These are phyloP conservation scores for Ibidorhyncha struthersii DNA, from an alignment of 2,113 vertebrate genomes.

Conservation along the genomic window DNA sequence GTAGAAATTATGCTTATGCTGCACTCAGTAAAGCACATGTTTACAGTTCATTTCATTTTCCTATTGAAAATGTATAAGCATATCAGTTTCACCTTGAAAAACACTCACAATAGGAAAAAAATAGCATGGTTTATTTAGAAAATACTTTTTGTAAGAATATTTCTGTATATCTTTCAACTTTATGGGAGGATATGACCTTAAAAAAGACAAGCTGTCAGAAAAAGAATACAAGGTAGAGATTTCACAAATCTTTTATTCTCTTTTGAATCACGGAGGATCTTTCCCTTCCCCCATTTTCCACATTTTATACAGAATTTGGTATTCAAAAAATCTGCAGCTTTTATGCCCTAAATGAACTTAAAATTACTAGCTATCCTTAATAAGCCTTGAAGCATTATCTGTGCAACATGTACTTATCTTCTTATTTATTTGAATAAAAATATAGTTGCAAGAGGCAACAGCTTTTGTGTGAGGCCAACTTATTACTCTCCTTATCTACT, in stretches of 20 bases:
- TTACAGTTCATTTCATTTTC: conserved; percentile 27
- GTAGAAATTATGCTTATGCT: conserved; percentile 1
- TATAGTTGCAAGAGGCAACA: not conserved
- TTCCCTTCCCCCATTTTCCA: not conserved
- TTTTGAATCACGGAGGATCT: not conserved
- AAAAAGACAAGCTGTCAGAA: not conserved
- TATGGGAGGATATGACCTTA: not conserved
- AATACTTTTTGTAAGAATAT: not conserved
- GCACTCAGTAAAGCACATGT: not conserved
- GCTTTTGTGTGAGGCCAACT: not conserved
- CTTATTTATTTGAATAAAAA: not conserved
- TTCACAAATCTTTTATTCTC: not conserved
- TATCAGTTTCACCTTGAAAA: conserved; percentile 33
- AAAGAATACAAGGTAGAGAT: not conserved
- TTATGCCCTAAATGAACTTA: not conserved
- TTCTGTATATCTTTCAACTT: not conserved
- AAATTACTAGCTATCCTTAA: not conserved
- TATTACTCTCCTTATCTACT: not conserved
- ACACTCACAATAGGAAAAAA: not conserved
- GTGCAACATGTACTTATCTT: not conserved
- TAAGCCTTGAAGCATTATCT: not conserved
- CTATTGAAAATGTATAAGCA: conserved; percentile 9
- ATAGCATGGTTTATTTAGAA: not conserved
- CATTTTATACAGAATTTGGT: not conserved
- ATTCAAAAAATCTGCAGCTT: not conserved